Percentiles rank a stretch among this genome's conserved stretches.
Conservation (phyloP, 2,888 invertebrate species). For the Perithous albicinctus region DNA sequence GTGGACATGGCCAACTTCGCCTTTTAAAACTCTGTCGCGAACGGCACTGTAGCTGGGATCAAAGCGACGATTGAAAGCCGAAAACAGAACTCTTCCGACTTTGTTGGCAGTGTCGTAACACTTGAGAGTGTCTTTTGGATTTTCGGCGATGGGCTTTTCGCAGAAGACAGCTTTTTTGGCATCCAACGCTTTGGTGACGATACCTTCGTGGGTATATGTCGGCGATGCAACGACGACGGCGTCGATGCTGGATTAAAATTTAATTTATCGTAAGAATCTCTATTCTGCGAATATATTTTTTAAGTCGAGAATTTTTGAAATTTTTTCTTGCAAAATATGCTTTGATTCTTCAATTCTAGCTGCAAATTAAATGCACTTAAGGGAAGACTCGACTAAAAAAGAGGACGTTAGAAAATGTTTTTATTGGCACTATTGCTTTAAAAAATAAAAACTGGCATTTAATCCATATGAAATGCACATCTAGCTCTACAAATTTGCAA, state of each 20-base stretch:
- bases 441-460: too few species aligned
- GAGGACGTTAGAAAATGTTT: too few species aligned
- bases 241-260: constrained; percentile 82
- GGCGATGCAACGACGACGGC: constrained; percentile 87
- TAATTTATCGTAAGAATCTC: not conserved
- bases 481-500: too few species aligned
- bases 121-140: constrained; percentile 85
- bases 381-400: too few species aligned
- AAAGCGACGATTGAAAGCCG: constrained; percentile 89
- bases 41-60: constrained; percentile 87
- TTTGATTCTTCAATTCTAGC: not conserved
- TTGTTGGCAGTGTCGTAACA: constrained; percentile 87
- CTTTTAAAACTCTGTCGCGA: constrained; percentile 85
- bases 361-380: too few species aligned
- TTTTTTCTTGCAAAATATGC: not conserved
- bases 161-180: constrained; percentile 89
- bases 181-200: constrained; percentile 86
- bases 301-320: constrained; percentile 1
- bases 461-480: too few species aligned
- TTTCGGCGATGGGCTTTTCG: constrained; percentile 89
- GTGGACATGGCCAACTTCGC: constrained; percentile 88
- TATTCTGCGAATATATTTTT: not conserved
- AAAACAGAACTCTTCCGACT: constrained; percentile 86
- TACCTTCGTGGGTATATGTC: constrained; percentile 87
- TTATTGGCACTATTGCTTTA: too few species aligned